Percentiles rank a stretch among this genome's conserved stretches.
Conservation (phyloP, 2,113 vertebrate genomes). For the Axis porcinus region DNA sequence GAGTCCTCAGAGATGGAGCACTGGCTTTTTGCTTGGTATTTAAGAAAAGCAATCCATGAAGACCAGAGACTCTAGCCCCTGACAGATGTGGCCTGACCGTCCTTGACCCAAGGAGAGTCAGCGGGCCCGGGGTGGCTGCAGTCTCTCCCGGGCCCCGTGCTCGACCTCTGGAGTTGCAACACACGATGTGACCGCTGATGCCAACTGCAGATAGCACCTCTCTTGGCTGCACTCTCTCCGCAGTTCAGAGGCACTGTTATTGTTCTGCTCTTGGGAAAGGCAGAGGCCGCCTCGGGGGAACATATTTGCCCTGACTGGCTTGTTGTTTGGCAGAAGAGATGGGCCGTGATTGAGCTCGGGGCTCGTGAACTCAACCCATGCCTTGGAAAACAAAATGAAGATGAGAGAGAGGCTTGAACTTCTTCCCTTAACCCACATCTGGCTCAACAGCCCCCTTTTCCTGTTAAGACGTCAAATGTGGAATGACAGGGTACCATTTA, state of each 20-base stretch:
- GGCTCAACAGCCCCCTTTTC: slow-evolving; percentile 65
- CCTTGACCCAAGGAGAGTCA: no score
- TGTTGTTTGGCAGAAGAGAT: slow-evolving; percentile 43
- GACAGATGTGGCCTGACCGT: accelerated
- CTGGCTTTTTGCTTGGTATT: background rate
- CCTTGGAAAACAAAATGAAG: slow-evolving; percentile 43
- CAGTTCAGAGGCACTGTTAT: slow-evolving; percentile 6
- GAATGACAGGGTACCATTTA: slow-evolving; percentile 68
- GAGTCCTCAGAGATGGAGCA: background rate
- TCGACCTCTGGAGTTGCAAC: background rate
- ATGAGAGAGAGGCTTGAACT: slow-evolving; percentile 36
- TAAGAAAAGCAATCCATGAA: background rate
- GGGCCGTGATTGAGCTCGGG: slow-evolving; percentile 46
- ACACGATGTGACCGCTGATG: background rate
- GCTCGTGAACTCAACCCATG: slow-evolving; percentile 51
- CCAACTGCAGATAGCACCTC: background rate
- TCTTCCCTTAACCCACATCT: slow-evolving; percentile 55
- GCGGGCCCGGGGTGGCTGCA: background rate
- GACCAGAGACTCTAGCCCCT: background rate
- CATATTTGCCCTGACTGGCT: slow-evolving; percentile 33
- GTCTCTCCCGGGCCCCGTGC: background rate
- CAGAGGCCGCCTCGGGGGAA: background rate
- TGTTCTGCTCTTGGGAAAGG: slow-evolving; percentile 16
- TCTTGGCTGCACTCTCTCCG: background rate
- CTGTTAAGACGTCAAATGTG: slow-evolving; percentile 71